These are phyloP conservation scores for Piaya cayana DNA, from an alignment of 2,113 vertebrate genomes.

Conservation along the genomic window DNA sequence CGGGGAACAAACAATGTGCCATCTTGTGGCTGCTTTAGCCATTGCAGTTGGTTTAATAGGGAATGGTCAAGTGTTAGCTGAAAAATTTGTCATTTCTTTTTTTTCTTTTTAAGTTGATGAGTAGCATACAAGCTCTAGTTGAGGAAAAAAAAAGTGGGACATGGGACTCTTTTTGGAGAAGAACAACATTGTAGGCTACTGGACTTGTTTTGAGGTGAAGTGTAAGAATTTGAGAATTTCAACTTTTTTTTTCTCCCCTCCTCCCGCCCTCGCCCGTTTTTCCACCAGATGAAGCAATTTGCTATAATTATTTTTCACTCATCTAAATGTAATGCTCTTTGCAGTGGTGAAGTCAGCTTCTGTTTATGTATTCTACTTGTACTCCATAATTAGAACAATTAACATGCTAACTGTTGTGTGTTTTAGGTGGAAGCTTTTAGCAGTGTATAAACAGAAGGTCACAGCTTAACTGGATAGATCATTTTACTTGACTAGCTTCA, in stretches of 20 bases:
- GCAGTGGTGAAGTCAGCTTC: background rate
- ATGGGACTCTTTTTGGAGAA: background rate
- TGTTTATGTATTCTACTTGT: background rate
- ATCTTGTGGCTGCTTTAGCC: constrained; percentile 62
- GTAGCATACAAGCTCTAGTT: background rate
- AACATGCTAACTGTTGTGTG: background rate
- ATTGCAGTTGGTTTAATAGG: constrained; percentile 11
- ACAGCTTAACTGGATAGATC: background rate
- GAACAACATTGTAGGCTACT: fast-evolving
- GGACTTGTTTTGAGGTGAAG: background rate
- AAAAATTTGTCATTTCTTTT: background rate
- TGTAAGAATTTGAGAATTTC: background rate
- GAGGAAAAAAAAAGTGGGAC: background rate
- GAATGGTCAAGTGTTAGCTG: background rate
- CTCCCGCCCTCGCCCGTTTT: background rate
- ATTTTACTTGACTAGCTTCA: background rate
- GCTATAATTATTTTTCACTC: background rate
- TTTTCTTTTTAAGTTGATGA: background rate
- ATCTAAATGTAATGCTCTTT: background rate
- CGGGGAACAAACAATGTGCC: constrained; percentile 54
- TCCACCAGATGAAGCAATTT: background rate
- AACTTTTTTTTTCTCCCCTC: background rate
- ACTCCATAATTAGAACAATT: background rate
- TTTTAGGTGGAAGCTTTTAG: background rate
- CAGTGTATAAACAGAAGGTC: background rate